Base-by-base conservation (phyloP, 2,797 vertebrate species). In the Sebastes minor region DNA sequence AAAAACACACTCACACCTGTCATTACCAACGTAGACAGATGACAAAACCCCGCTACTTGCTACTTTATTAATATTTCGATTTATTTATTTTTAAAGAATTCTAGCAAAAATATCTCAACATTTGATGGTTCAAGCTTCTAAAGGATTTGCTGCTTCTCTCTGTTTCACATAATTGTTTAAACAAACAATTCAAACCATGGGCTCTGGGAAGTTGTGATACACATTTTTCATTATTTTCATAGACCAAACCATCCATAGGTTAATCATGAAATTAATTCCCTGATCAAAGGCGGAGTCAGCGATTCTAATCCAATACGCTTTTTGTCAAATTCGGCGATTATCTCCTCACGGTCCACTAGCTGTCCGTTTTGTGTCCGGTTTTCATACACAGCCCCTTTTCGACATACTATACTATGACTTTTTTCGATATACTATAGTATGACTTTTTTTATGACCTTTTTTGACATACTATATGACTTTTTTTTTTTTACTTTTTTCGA, bases 1-100 rank as follows among this genome's bases (percentile, higher is more conserved):
- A 35, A 76, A 65, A 35, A 87, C 30, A 91, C 61, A 38, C 57
- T 55, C 70, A 82, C 49, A 84, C 8, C 76, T 57, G 72, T 84
- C 65, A 82, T 6, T 60, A 32, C 13, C 27, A 46, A 59, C 2
- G n/a, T 1, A 71, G 52, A 81, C 42, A 74, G 27, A 77, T 53
- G 55, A n/a, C 38, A 74, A 82, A 63, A n/a, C 25, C 27, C 42
- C 1, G 16, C 16, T 46, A 42, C 38, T 46, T 18, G 16, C 42
- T 46, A 46, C 14, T 46, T 46, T 11, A 46, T 18, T 18, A 46
- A 46, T 18, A 46, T 18, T 46, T 46, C 14, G 1, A 42, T 42
- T 42, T 42, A 42, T 42, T 46, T 46, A 18, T 18, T 46, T 46
- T 46, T 46, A 46, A 46, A 46, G 16, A 46, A 18, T 46, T 46